phyloP scores from a whole-genome alignment of 2,113 vertebrate species.

The Alligator sinensis region DNA sequence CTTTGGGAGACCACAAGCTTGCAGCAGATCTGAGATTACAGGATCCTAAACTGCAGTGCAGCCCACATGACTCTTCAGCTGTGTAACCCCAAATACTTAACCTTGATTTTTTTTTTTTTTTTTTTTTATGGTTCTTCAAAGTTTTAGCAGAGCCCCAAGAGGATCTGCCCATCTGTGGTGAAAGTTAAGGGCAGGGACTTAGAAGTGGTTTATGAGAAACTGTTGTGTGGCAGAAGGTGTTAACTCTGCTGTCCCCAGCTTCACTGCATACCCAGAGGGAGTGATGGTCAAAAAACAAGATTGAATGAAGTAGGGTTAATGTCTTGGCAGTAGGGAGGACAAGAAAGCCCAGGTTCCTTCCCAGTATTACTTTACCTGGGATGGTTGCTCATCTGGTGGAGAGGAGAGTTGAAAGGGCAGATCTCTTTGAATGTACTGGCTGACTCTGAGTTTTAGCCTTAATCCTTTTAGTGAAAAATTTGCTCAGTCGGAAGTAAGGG shows the following conservation, averaged over 20 bases:
- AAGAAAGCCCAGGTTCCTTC: not conserved
- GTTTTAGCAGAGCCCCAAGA: not conserved
- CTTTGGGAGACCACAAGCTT: not conserved
- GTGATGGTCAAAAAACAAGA: not conserved
- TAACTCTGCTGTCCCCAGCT: no score
- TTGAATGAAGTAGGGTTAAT: not conserved
- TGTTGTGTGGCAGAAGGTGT: no score
- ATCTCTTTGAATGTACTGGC: slow-evolving; percentile 26
- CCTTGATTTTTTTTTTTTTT: not conserved
- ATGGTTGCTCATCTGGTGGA: not conserved
- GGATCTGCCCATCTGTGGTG: fast-evolving
- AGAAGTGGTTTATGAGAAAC: not conserved
- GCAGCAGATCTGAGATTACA: not conserved
- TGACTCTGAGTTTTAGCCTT: not conserved
- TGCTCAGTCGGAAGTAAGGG: not conserved
- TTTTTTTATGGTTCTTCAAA: not conserved
- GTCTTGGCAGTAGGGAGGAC: not conserved
- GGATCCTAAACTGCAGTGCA: not conserved
- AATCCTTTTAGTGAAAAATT: not conserved
- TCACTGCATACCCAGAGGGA: not conserved
- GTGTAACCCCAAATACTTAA: not conserved
- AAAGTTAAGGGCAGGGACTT: not conserved
- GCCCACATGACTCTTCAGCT: not conserved
- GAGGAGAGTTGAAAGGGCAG: not conserved
- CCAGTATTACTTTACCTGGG: not conserved